phyloP scores from a whole-genome alignment of 1,140 invertebrate species.

The Nasonia longicornis region DNA sequence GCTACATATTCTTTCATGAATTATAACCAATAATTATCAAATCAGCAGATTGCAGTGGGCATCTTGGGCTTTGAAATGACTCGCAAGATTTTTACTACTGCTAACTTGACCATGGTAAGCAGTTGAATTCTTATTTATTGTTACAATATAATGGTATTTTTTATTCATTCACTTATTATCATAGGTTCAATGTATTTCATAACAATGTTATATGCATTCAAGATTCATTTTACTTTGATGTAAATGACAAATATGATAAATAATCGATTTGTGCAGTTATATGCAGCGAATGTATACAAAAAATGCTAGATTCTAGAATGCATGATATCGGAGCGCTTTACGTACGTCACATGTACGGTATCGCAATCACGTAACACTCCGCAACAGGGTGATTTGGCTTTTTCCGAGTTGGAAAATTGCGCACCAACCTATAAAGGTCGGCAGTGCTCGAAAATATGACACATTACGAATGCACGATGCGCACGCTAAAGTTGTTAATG shows the following conservation, averaged over 20 bases:
- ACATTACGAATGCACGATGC: constrained; percentile 10
- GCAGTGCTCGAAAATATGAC: neutral
- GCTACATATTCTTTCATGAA: neutral
- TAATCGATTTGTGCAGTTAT: too few relatives aligned
- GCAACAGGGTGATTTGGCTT: constrained; percentile 5
- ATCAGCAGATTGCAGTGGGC: neutral
- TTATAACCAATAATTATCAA: neutral
- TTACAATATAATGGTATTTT: neutral
- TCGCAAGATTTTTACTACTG: neutral
- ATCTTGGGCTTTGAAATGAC: neutral
- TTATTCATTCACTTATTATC: neutral
- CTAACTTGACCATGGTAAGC: neutral
- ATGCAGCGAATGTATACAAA: too few relatives aligned
- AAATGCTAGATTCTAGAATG: neutral
- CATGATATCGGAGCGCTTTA: neutral
- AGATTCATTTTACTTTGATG: too few relatives aligned
- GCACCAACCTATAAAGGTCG: constrained; percentile 14
- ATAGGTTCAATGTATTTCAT: neutral
- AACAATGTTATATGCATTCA: neutral
- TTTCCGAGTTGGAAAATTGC: constrained; percentile 1
- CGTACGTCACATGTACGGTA: neutral
- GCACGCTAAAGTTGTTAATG: neutral
- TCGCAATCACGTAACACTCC: constrained; percentile 1
- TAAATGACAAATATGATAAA: too few relatives aligned
- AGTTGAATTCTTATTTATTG: neutral